Base-by-base conservation (phyloP, 53 echinoderm and acorn worm species). In the Hippasteria phrygiana region DNA sequence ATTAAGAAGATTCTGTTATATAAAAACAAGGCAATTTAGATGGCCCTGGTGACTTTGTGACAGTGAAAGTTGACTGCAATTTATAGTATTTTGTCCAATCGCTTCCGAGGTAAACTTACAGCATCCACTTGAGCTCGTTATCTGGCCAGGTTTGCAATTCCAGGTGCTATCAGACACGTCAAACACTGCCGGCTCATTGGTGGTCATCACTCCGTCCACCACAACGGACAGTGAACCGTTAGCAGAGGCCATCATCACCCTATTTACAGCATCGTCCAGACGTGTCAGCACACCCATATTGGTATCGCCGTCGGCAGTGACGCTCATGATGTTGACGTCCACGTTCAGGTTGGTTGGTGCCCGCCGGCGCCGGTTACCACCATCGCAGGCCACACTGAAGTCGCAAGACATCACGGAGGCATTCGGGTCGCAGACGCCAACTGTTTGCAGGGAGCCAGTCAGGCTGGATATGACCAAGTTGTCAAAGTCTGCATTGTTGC, bases 141-240 rank as follows among this genome's bases (percentile, higher is more conserved):
- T 70, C 48, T 88, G 88, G 77, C 94, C 94, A n/a, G 59, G 38
- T n/a, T 85, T 71, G 85, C 85, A 85, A 41, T 85, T 33, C 85
- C 85, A 85, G 14, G 22, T 24, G 85, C 8, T 32, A 1, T 63
- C 22, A 4, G 86, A 82, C 54, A 78, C 82, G 17, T 67, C 62
- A 0, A 89, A 55, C 4, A 55, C 14, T 20, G 28, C 26, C 11
- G 41, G 59, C 8, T 62, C 74, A 22, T 82, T 90, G n/a, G n/a
- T 42, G 34, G 79, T 71, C 16, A 46, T 74, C 2, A 38, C 55
- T 6, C 80, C 86, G 31, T 78, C 74, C 7, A 88, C 74, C 13
- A 32, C 34, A 18, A 94, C 62, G 38, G 63, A 10, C 64, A 91
- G 75, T 43, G 17, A 22, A 22, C 83, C 74, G 1, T 1, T 20